These are phyloP conservation scores for Callorhinus ursinus DNA, from an alignment of 2,113 vertebrate species.

Conservation along the genomic window DNA sequence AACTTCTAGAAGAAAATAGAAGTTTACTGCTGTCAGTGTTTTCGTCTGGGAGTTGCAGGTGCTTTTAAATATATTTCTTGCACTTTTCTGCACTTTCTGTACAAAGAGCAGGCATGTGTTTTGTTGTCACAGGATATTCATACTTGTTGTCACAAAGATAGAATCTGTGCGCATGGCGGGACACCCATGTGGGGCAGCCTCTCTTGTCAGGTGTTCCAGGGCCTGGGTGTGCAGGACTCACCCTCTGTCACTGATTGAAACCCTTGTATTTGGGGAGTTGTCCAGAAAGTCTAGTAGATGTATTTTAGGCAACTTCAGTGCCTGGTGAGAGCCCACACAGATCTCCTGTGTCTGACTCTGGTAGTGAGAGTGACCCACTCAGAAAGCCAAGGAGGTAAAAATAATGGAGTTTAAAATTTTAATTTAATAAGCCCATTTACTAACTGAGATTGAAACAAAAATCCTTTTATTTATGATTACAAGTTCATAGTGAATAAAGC, in stretches of 20 bases:
- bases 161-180: neutral
- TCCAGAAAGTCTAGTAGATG: neutral
- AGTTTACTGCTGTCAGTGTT: neutral
- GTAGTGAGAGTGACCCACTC: neutral
- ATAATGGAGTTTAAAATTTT: neutral
- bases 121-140: fast-evolving
- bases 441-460: constrained; percentile 17
- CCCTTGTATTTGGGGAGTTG: neutral
- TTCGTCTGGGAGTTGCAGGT: neutral
- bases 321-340: neutral
- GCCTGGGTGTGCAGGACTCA: neutral
- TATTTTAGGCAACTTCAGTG: neutral
- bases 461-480: neutral
- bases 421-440: neutral
- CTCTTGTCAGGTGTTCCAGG: neutral
- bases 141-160: neutral
- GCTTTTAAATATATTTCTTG: neutral
- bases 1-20: constrained; percentile 21
- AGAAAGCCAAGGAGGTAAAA: constrained; percentile 12
- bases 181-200: neutral
- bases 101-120: neutral
- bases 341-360: neutral
- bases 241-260: neutral
- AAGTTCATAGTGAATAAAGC: neutral
- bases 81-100: neutral